phyloP scores from a whole-genome alignment of 2,888 invertebrate species.

The Chymomyza fuscimana region DNA sequence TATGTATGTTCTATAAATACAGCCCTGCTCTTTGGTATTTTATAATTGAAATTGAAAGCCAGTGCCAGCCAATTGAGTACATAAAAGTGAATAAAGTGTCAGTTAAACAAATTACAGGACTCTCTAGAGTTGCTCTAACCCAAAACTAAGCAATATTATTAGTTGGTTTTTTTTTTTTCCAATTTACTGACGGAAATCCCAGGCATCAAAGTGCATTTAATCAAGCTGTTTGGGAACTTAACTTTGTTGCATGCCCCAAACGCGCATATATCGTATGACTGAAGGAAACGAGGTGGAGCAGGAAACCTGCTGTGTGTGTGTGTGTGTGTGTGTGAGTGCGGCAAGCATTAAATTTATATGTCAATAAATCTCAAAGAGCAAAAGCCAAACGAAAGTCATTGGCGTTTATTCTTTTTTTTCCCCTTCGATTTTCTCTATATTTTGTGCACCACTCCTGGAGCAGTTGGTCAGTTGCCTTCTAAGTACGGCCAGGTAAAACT shows the following conservation, averaged over 20 bases:
- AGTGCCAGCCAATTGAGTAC: not conserved
- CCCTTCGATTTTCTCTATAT: not conserved
- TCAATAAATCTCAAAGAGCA: conserved; percentile 67
- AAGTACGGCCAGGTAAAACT: conserved; percentile 34
- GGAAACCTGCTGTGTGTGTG: not conserved
- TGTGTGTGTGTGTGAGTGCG: not conserved
- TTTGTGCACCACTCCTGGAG: not conserved
- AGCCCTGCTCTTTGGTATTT: conserved; percentile 25
- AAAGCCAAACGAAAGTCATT: conserved; percentile 63
- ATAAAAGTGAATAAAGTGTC: not conserved
- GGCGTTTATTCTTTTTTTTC: conserved; percentile 11
- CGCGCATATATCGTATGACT: not conserved
- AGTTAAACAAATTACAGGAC: not conserved
- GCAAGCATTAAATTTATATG: conserved; percentile 67
- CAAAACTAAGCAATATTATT: not conserved
- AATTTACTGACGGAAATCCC: conserved; percentile 71
- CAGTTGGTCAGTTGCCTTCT: not conserved
- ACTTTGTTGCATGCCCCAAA: conserved; percentile 49
- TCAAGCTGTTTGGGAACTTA: conserved; percentile 54
- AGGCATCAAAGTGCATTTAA: conserved; percentile 69
- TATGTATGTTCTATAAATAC: not conserved
- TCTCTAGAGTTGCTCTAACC: too few species aligned
- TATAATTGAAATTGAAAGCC: not conserved
- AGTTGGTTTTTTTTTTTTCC: conserved; percentile 40
- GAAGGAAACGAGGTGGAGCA: not conserved